These are phyloP conservation scores for Sorex fumeus DNA, from an alignment of 2,113 vertebrate species.

Conservation along the genomic window DNA sequence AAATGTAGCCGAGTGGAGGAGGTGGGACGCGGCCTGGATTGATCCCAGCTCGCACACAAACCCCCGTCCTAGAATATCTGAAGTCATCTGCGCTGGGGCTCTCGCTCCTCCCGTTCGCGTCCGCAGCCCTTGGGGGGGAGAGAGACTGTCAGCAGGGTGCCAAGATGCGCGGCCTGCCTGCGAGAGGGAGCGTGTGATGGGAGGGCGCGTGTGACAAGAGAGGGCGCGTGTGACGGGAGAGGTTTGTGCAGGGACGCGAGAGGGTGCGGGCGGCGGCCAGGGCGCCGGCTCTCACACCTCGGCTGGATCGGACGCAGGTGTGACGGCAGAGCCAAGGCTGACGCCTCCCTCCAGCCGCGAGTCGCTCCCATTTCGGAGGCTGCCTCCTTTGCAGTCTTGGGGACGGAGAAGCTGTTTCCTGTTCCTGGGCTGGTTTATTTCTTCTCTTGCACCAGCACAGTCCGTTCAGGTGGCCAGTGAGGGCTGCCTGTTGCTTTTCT, in stretches of 20 bases:
- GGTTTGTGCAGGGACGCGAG: no score
- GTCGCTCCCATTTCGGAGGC: slow-evolving; percentile 9
- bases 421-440: background rate
- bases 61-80: background rate
- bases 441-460: background rate
- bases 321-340: slow-evolving; percentile 42
- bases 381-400: background rate
- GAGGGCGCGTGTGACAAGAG: no score
- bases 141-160: background rate
- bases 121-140: background rate
- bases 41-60: no score
- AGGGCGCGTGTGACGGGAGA: no score
- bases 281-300: no score
- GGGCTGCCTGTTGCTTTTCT: no score
- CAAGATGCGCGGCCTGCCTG: background rate
- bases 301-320: slow-evolving; percentile 28
- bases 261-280: background rate
- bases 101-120: slow-evolving; percentile 25
- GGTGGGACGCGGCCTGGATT: no score
- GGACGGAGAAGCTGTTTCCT: slow-evolving; percentile 21
- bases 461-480: no score
- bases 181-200: no score
- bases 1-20: no score
- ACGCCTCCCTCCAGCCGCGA: slow-evolving; percentile 51
- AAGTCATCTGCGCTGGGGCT: background rate